Conservation (phyloP, 2,888 invertebrate species). For the Spodoptera littoralis region DNA sequence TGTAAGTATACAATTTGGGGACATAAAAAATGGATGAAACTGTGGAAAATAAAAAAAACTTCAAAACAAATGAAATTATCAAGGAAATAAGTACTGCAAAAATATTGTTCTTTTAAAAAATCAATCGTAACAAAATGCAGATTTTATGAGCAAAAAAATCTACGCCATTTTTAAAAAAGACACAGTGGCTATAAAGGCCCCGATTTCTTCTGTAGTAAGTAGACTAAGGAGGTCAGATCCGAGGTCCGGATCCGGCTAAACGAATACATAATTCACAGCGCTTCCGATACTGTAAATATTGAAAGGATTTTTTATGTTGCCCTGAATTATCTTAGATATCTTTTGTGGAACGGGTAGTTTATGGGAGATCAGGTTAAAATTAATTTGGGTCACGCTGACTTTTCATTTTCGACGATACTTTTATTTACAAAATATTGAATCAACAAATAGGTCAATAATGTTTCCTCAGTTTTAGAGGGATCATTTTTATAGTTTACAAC, state of each 20-base stretch:
- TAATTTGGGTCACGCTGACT: conserved; percentile 23
- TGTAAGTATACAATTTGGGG: no score
- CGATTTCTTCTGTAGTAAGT: conserved; percentile 46
- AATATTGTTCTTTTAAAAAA: no score
- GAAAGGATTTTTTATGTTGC: conserved; percentile 54
- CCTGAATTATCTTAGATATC: conserved; percentile 49
- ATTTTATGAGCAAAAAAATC: conserved; percentile 18
- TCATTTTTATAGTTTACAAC: no score
- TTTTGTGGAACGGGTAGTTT: conserved; percentile 48
- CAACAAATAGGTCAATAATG: background rate
- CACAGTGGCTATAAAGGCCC: conserved; percentile 49
- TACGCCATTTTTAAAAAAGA: conserved; percentile 37
- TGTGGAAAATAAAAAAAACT: no score
- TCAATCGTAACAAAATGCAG: no score
- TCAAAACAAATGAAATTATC: no score
- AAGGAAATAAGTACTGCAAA: no score
- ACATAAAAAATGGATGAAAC: no score
- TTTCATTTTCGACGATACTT: background rate
- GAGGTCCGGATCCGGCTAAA: conserved; percentile 48
- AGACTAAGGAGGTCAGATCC: conserved; percentile 51
- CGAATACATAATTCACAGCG: conserved; percentile 68
- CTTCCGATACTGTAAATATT: conserved; percentile 65
- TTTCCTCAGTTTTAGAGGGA: no score
- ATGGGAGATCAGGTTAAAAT: conserved; percentile 29
- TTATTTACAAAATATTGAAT: background rate